Conservation (phyloP, 2,888 invertebrate genomes). For the Nemoura dubitans region DNA sequence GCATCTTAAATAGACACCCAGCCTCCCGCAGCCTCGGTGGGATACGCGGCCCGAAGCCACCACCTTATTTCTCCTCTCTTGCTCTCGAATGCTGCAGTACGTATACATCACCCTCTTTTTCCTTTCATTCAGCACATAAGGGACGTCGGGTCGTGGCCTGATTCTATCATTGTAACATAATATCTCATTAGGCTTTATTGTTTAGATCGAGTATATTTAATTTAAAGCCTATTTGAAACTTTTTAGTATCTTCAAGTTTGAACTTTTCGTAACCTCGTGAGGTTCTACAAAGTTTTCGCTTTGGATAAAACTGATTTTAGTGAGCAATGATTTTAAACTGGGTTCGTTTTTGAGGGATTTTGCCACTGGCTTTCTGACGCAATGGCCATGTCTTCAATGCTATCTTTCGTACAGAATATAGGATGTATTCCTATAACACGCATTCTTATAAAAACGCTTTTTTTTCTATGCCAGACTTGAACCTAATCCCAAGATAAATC, state of each 20-base stretch:
- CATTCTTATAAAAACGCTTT: too few species aligned
- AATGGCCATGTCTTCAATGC: too few species aligned
- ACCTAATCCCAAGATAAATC: too few species aligned
- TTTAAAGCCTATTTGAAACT: not conserved
- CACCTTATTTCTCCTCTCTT: not conserved
- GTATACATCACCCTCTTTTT: not conserved
- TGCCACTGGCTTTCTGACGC: too few species aligned
- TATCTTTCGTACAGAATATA: too few species aligned
- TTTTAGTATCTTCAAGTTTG: not conserved
- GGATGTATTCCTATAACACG: too few species aligned
- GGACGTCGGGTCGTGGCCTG: not conserved
- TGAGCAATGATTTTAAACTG: too few species aligned
- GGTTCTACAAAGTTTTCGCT: too few species aligned
- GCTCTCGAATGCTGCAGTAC: not conserved
- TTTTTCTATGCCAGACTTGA: too few species aligned
- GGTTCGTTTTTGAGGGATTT: too few species aligned
- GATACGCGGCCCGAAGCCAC: not conserved
- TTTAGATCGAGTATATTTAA: not conserved
- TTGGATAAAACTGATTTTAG: too few species aligned
- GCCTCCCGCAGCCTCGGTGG: not conserved
- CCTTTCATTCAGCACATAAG: not conserved
- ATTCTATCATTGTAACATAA: conserved; percentile 7
- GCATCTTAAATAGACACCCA: conserved; percentile 39
- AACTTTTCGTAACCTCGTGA: not conserved
- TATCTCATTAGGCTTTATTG: not conserved